These are phyloP conservation scores for Sericinus montela DNA, from an alignment of 2,888 invertebrate species.

Conservation along the genomic window DNA sequence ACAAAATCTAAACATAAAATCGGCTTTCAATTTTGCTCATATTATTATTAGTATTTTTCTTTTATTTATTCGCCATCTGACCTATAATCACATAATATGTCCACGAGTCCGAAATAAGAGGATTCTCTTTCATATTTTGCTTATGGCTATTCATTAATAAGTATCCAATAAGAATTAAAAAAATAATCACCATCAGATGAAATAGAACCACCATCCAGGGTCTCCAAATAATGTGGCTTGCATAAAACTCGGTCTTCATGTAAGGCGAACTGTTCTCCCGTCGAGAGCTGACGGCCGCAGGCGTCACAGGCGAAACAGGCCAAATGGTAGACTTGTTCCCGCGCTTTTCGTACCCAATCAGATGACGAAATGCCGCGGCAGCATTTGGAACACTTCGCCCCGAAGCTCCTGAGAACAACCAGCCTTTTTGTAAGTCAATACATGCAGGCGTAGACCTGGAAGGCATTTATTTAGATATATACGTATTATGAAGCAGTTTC, in stretches of 20 bases:
- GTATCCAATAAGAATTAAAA: not conserved
- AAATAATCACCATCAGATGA: conserved; percentile 88
- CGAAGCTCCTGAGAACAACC: conserved; percentile 87
- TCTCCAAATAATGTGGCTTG: conserved; percentile 97
- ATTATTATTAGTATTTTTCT: too few species aligned
- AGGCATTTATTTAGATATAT: too few species aligned
- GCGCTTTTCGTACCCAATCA: conserved; percentile 98
- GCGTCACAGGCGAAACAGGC: conserved; percentile 99
- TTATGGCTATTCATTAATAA: too few species aligned
- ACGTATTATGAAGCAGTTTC: too few species aligned
- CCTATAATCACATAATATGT: too few species aligned
- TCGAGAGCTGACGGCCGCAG: conserved; percentile 94
- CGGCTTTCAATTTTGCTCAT: too few species aligned
- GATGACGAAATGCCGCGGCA: conserved; percentile 94
- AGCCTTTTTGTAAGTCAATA: conserved; percentile 13
- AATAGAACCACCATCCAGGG: conserved; percentile 94
- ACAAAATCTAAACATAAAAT: too few species aligned
- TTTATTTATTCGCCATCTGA: too few species aligned
- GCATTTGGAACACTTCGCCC: conserved; percentile 98
- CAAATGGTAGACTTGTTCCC: conserved; percentile 96
- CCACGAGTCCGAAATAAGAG: too few species aligned
- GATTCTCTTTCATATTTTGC: too few species aligned
- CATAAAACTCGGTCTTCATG: conserved; percentile 97
- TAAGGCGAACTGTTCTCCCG: conserved; percentile 98
- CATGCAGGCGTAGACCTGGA: not conserved